Base-by-base conservation (phyloP, 1,140 invertebrate genomes). In the Macrobrachium nipponense region DNA sequence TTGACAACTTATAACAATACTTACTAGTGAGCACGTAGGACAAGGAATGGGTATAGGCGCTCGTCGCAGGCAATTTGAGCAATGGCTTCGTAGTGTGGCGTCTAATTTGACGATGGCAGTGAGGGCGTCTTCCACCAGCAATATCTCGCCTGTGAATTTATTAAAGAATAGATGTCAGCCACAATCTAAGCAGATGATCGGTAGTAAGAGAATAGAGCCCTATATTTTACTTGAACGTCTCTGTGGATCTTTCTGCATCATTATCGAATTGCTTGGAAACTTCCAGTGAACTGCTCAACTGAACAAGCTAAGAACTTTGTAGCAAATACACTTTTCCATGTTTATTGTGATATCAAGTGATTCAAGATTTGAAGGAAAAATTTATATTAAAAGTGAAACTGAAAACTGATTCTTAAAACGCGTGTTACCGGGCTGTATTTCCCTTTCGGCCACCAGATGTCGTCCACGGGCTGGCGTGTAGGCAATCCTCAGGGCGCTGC, bases 21-120 rank as follows among this genome's bases (percentile, higher is more conserved):
- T 61, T 36, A 88, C 87, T 61, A 88, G 82, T 14, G 87, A 88
- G 59, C 87, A 88, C n/a, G 87, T 78, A 4, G 83, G 79, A 36
- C 87, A 88, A 6, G 87, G 87, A 11, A 86, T 64, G 2, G 83
- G 87, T 36, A 72, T 58, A 12, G 59, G 68, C 18, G 59, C 78
- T 2, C 83, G 77, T 4, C 62, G 36, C 23, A 88, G 87, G 27
- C 87, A 88, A 62, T 77, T 62, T 59, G 79, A 70, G 64, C 87
- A 88, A 80, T 88, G 83, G 8, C 82, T 68, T 36, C 87, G 59
- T 20, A 88, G 79, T 4, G 79, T 80, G 51, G 62, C 51, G 44
- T 86, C 82, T 59, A 86, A 83, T 14, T 66, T 72, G 44, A 82
- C 70, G 14, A 70, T 43, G 61, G 68, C 76, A 4, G 43, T 72